Percentiles rank a stretch among this genome's conserved stretches.
Conservation (phyloP, 2,113 vertebrate species). For the Bungarus multicinctus region DNA sequence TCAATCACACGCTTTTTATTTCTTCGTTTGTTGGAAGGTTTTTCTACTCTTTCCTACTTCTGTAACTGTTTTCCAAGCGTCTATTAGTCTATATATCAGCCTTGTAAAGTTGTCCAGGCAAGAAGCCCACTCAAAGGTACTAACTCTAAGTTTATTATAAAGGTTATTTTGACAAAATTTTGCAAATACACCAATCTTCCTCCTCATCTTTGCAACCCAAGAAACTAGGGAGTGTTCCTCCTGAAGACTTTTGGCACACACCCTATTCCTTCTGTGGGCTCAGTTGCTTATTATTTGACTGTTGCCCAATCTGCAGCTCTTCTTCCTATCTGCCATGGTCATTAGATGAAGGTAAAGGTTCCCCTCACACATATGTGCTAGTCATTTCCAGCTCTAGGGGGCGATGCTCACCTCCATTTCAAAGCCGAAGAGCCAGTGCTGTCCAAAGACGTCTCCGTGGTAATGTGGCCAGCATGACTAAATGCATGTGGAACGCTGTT, state of each 20-base stretch:
- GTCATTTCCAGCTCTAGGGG: too few relatives aligned
- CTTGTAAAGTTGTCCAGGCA: not conserved
- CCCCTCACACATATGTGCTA: too few relatives aligned
- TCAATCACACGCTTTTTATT: too few relatives aligned
- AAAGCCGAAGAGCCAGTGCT: too few relatives aligned
- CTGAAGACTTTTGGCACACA: not conserved
- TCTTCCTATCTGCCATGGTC: not conserved
- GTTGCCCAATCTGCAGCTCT: not conserved
- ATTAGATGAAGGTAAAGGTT: not conserved
- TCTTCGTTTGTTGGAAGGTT: not conserved
- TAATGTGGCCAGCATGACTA: too few relatives aligned
- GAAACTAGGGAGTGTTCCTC: not conserved
- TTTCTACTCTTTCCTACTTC: not conserved
- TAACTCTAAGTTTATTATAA: not conserved
- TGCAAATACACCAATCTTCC: not conserved
- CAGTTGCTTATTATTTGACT: not conserved
- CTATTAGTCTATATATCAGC: not conserved
- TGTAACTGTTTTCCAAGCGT: not conserved
- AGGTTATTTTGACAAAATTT: not conserved
- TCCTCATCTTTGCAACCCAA: not conserved
- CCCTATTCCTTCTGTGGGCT: not conserved
- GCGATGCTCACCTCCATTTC: too few relatives aligned
- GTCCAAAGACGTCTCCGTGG: too few relatives aligned
- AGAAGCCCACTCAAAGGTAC: not conserved
- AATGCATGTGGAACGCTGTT: too few relatives aligned